Evolutionary conservation across 2,888 invertebrate genomes (phyloP), one percentile per base, ranked within the genome.

Genomic region (Ypsolopha sequella): DNA sequence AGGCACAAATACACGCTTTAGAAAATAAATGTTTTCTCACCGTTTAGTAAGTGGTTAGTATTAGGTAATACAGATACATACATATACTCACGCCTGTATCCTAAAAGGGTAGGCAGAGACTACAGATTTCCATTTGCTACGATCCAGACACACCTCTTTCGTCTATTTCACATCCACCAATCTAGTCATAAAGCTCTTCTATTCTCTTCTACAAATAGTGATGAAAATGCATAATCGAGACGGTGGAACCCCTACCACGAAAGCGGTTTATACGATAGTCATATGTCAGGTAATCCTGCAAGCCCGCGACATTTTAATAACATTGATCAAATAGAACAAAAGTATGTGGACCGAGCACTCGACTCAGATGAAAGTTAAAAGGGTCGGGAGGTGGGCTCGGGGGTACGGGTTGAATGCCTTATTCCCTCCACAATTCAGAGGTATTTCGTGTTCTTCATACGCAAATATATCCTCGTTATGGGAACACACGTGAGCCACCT

Each of bases 391-490:
- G 77, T 68, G 70, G 62, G 58, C 64, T 58, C 60, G 68, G 70
- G 72, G 74, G 76, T 75, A 76, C 69, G 82, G 82, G 84, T 82
- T 82, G 82, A 85, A 85, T 82, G 84, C 84, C 86, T 86, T 84
- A 84, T 85, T 84, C 80, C 82, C 84, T 84, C 84, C 81, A 84
- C 86, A 84, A 84, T 84, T 85, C 84, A 80, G 82, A 86, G 84
- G 82, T 86, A 86, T 86, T 85, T 84, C 86, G 82, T 85, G 85
- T 86, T 86, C 85, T 86, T 86, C 86, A 86, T 86, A 86, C 86
- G 86, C 86, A 86, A 86, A 86, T 86, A 86, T 86, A 84, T 86
- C 84, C 84, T 85, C 85, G 86, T 86, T 86, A 86, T 76, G 68
- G 70, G 68, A 77, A 80, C 77, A 79, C 84, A 84, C 82, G 85